These are phyloP conservation scores for Labeo catla DNA, from an alignment of 2,113 vertebrate genomes.

Conservation along the genomic window DNA sequence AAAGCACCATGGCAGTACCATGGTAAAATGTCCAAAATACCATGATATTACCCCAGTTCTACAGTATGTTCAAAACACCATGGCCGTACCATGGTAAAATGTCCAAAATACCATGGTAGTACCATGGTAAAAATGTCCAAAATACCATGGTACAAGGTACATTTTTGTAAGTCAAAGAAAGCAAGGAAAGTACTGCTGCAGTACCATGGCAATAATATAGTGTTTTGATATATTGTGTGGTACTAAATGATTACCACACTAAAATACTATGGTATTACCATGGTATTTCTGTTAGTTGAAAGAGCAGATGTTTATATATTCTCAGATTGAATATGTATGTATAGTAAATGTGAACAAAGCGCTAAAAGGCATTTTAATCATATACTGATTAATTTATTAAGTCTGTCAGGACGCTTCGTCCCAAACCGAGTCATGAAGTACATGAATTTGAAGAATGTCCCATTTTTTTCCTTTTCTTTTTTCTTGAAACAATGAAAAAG, in stretches of 20 bases:
- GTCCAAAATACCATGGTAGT: too few relatives aligned
- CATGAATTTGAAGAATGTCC: conserved; percentile 70
- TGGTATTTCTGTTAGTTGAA: background rate
- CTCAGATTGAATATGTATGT: background rate
- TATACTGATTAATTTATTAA: conserved; percentile 79
- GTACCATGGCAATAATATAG: background rate
- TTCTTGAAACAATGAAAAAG: conserved; percentile 51
- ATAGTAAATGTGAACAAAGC: conserved; percentile 48
- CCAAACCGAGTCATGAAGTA: conserved; percentile 68
- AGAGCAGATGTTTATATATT: conserved; percentile 22
- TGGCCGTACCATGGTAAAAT: too few relatives aligned
- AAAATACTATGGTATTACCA: conserved; percentile 4
- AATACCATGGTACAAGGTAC: background rate
- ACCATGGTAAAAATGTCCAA: too few relatives aligned
- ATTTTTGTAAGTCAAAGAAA: background rate
- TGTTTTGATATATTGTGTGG: background rate
- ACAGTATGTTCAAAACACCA: too few relatives aligned
- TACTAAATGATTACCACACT: background rate
- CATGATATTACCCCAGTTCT: too few relatives aligned
- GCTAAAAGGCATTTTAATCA: conserved; percentile 62
- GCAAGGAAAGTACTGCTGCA: background rate
- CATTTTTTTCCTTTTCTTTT: conserved; percentile 57
- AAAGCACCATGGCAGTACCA: too few relatives aligned
- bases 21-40: too few relatives aligned
- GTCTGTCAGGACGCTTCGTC: conserved; percentile 73